Evolutionary conservation across 2,888 invertebrate species (phyloP).

Genomic region (Capitulum mitella): DNA sequence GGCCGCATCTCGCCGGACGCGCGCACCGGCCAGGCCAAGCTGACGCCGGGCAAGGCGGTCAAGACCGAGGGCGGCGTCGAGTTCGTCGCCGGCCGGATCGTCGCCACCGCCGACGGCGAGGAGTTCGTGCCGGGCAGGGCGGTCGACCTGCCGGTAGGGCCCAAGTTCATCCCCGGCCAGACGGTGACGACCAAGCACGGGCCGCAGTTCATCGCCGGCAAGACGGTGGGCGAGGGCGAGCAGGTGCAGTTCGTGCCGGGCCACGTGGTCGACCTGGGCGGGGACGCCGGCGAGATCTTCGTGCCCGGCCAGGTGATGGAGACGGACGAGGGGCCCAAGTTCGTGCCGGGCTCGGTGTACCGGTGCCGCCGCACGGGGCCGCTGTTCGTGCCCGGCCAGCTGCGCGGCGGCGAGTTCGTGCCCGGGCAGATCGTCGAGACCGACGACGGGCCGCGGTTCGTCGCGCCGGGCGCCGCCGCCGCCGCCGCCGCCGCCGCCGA

Average conservation of each 20-base stretch:
- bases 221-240: slow-evolving; percentile 21
- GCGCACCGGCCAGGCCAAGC: neutral
- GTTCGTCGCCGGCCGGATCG: slow-evolving; percentile 49
- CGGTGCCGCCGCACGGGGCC: slow-evolving; percentile 61
- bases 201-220: slow-evolving; percentile 35
- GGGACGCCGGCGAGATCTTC: slow-evolving; percentile 50
- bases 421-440: slow-evolving; percentile 51
- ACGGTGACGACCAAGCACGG: slow-evolving; percentile 33
- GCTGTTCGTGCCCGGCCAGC: slow-evolving; percentile 66
- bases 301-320: slow-evolving; percentile 61
- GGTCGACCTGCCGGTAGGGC: slow-evolving; percentile 50
- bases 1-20: neutral
- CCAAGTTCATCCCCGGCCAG: slow-evolving; percentile 39
- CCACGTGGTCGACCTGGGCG: slow-evolving; percentile 35
- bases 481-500: neutral
- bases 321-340: slow-evolving; percentile 61
- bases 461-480: neutral
- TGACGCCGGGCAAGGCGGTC: neutral
- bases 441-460: slow-evolving; percentile 47
- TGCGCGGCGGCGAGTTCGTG: slow-evolving; percentile 58
- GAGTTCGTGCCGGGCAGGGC: slow-evolving; percentile 56
- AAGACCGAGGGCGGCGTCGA: neutral
- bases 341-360: slow-evolving; percentile 68
- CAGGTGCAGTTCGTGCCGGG: slow-evolving; percentile 36
- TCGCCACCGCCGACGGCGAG: slow-evolving; percentile 30